Base-by-base conservation (phyloP, 1,140 invertebrate species). In the Drosophila erecta region DNA sequence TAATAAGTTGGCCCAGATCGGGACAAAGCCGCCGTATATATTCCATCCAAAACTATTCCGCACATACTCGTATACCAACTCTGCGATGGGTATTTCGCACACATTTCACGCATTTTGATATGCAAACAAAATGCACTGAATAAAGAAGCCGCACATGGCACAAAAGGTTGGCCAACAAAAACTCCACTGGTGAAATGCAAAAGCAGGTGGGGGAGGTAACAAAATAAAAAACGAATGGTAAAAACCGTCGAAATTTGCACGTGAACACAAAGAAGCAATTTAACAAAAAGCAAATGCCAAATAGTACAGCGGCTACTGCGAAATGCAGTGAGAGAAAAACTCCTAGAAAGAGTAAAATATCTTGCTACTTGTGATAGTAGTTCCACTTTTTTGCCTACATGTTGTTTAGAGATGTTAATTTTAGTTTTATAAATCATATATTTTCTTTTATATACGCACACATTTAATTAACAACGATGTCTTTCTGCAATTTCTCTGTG, bases 81-180 rank as follows among this genome's bases (percentile, higher is more conserved):
- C 12, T 6, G 11, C 14, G 38, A 17, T 17, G 17, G 17, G 17
- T 17, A 17, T 17, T 17, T 49, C 38, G 57, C 64, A 75, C 64
- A 79, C 70, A 86, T 86, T 86, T 87, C 61, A 86, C 83, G 83
- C 83, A 86, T 86, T 85, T 86, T 86, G 75, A 86, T 86, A 87
- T 86, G 83, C 83, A 86, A 86, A 85, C 81, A 86, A 65, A 86
- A 83, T 76, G 83, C 83, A 87, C 65, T 86, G 81, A 81, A 86
- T 86, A 86, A 81, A 78, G 51, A 64, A 70, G 72, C 73, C 54
- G 57, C 55, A 51, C 58, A 77, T 64, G 61, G 79, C 74, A 83
- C 79, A 83, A 83, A 84, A 84, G 80, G 59, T 40, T 65, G 75
- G 51, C 46, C 58, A 79, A 58, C 54, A 81, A 60, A 76, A 66